Conservation (phyloP, 1,140 invertebrate species). For the Pogonognathellus flavescens region DNA sequence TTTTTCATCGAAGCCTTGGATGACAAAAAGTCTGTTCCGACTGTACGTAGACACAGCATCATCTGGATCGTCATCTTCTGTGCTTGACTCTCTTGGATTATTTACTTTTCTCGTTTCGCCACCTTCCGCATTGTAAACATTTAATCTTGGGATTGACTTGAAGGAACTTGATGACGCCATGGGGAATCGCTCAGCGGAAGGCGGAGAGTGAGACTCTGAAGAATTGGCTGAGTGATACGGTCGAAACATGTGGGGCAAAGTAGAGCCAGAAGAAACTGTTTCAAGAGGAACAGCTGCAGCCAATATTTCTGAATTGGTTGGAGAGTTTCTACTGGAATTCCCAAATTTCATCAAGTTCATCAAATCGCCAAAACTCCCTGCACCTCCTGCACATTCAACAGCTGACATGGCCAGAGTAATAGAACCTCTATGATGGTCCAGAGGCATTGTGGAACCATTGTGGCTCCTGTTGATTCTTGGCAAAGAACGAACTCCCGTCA, state of each 20-base stretch:
- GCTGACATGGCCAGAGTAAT: neutral
- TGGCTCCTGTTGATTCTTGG: slow-evolving; percentile 57
- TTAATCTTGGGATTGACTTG: slow-evolving; percentile 55
- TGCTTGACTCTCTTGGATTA: neutral
- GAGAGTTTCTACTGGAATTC: slow-evolving; percentile 77
- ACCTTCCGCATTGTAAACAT: slow-evolving; percentile 53
- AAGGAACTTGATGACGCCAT: slow-evolving; percentile 33
- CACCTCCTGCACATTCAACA: slow-evolving; percentile 33
- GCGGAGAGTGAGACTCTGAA: slow-evolving; percentile 11
- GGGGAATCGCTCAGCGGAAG: slow-evolving; percentile 38
- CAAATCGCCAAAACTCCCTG: slow-evolving; percentile 81
- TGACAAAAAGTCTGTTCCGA: slow-evolving; percentile 48
- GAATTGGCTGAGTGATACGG: slow-evolving; percentile 64
- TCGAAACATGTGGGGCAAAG: slow-evolving; percentile 63
- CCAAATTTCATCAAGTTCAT: slow-evolving; percentile 81
- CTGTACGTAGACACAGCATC: neutral
- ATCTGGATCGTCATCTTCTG: slow-evolving; percentile 9
- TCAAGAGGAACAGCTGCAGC: slow-evolving; percentile 80
- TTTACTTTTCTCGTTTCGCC: neutral
- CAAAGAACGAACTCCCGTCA: slow-evolving; percentile 60
- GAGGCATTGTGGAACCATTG: neutral
- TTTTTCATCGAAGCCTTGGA: slow-evolving; percentile 51
- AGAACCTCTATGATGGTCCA: slow-evolving; percentile 1
- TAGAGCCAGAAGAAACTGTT: slow-evolving; percentile 75
- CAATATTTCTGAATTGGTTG: slow-evolving; percentile 71